Conservation (phyloP, 1,140 invertebrate genomes). For the Drosophila serrata region DNA sequence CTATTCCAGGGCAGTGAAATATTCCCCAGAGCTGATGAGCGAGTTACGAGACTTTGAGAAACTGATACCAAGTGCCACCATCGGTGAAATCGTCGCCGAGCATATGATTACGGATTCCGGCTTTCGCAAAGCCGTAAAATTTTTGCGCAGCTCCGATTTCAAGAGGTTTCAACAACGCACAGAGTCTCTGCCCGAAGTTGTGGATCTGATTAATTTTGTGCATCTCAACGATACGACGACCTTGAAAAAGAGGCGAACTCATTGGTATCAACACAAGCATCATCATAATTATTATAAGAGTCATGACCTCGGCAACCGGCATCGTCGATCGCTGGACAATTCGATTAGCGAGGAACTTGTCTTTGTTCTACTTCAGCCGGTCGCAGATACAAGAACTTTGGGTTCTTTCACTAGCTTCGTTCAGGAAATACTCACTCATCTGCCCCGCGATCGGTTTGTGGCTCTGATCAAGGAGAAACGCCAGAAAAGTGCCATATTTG, state of each 20-base stretch:
- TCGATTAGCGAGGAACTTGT: constrained; percentile 22
- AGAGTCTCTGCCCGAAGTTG: constrained; percentile 69
- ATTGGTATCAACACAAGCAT: background rate
- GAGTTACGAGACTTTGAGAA: constrained; percentile 67
- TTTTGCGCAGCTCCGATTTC: constrained; percentile 66
- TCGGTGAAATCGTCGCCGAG: constrained; percentile 71
- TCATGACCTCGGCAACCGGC: background rate
- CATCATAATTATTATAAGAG: constrained; percentile 1
- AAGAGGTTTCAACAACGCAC: constrained; percentile 43
- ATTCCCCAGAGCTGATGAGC: constrained; percentile 69
- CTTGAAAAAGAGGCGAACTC: background rate
- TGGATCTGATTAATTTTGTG: constrained; percentile 69
- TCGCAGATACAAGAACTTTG: background rate
- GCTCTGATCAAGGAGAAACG: constrained; percentile 69
- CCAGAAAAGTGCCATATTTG: constrained; percentile 50
- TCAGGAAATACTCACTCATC: constrained; percentile 56
- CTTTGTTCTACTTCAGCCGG: constrained; percentile 39
- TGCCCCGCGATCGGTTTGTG: constrained; percentile 66
- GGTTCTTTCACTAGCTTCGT: constrained; percentile 65
- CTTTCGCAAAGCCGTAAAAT: constrained; percentile 71
- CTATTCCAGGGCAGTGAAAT: constrained; percentile 19
- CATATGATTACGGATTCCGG: constrained; percentile 70
- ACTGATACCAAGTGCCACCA: constrained; percentile 56
- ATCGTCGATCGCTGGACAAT: background rate
- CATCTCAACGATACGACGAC: constrained; percentile 62